Percentiles rank a stretch among this genome's conserved stretches.
Conservation (phyloP, 1,140 invertebrate genomes). For the Euura lappo region DNA sequence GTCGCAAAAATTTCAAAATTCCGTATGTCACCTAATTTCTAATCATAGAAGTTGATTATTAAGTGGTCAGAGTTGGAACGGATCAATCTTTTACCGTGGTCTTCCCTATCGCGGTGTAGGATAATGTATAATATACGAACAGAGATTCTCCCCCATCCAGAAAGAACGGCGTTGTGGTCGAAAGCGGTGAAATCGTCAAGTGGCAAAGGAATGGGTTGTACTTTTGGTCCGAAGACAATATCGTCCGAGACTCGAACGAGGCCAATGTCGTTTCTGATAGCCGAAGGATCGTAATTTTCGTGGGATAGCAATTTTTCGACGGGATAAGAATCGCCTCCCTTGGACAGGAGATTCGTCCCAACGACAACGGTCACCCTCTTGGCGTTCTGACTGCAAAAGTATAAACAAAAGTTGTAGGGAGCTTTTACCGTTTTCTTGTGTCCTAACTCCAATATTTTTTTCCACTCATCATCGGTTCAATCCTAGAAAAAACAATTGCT, state of each 20-base stretch:
- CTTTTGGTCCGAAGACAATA: conserved; percentile 40
- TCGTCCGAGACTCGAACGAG: conserved; percentile 50
- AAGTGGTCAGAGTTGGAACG: too few species aligned
- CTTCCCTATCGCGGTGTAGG: not conserved
- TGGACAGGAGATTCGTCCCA: conserved; percentile 40
- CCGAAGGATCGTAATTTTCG: conserved; percentile 33
- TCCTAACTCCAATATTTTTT: too few species aligned
- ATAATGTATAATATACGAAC: conserved; percentile 29
- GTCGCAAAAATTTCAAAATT: conserved; percentile 1
- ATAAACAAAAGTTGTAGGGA: too few species aligned
- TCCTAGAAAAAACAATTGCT: too few species aligned
- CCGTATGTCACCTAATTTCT: not conserved
- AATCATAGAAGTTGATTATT: too few species aligned
- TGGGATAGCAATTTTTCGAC: conserved; percentile 47
- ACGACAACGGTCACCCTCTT: conserved; percentile 36
- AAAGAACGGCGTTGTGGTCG: conserved; percentile 36
- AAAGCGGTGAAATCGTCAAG: conserved; percentile 21
- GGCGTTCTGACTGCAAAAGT: conserved; percentile 10
- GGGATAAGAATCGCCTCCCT: conserved; percentile 41
- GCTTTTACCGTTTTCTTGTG: too few species aligned
- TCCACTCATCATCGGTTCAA: too few species aligned
- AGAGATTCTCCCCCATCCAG: conserved; percentile 59
- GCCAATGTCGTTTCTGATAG: conserved; percentile 59
- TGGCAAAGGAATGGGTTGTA: conserved; percentile 43
- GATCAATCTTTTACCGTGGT: not conserved